Percentiles rank a stretch among this genome's conserved stretches.
phyloP scores from a whole-genome alignment of 2,797 vertebrate species.

The Enteromius radiatus region DNA sequence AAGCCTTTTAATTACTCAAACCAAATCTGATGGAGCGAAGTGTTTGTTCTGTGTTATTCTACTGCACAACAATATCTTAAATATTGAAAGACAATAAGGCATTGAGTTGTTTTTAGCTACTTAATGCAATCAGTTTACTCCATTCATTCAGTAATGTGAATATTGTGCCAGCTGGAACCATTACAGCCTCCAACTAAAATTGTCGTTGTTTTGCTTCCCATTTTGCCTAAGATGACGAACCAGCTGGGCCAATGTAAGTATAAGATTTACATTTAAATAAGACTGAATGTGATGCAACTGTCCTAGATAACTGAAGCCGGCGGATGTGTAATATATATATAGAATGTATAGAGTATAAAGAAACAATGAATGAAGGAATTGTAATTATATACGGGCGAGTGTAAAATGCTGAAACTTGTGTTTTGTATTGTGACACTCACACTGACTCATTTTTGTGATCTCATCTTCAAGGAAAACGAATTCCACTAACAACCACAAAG shows the following conservation, averaged over 20 bases:
- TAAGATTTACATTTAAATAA: constrained; percentile 38
- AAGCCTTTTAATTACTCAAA: neutral
- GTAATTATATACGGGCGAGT: neutral
- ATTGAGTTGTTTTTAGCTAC: constrained; percentile 3
- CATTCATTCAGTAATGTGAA: constrained; percentile 20
- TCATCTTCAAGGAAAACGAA: constrained; percentile 91
- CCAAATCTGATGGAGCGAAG: neutral
- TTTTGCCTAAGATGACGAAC: constrained; percentile 88
- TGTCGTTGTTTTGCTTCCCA: constrained; percentile 68
- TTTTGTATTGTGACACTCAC: neutral
- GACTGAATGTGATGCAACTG: constrained; percentile 16
- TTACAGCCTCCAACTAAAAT: constrained; percentile 59
- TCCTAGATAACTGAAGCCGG: constrained; percentile 18
- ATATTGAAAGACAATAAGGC: constrained; percentile 11
- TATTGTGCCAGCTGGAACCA: constrained; percentile 11
- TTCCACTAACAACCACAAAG: constrained; percentile 99
- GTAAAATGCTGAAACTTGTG: neutral
- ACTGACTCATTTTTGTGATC: constrained; percentile 31
- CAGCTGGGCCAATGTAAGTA: constrained; percentile 96
- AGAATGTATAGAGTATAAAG: neutral
- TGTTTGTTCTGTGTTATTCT: constrained; percentile 14
- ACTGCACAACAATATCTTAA: constrained; percentile 5
- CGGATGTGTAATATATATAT: neutral
- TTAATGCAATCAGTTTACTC: neutral
- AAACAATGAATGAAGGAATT: neutral